phyloP scores from a whole-genome alignment of 1,140 invertebrate genomes.

The Drosophila repleta region DNA sequence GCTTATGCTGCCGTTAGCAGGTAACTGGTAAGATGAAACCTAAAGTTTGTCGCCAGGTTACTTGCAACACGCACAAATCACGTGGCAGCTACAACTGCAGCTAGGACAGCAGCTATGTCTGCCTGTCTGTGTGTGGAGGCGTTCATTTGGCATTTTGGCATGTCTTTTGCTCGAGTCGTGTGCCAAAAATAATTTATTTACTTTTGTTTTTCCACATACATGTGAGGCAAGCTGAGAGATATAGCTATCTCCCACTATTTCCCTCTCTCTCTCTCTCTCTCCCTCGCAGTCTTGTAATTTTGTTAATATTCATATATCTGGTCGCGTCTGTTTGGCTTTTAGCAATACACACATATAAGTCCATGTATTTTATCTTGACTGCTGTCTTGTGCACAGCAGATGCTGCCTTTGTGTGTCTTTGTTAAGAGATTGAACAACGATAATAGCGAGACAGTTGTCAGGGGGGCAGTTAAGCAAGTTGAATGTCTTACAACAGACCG shows the following conservation, averaged over 20 bases:
- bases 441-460: constrained; percentile 21
- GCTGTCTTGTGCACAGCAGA: constrained; percentile 33
- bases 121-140: background rate
- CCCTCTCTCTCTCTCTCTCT: background rate
- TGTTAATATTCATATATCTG: constrained; percentile 44
- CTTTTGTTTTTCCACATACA: constrained; percentile 27
- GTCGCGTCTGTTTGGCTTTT: constrained; percentile 48
- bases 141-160: constrained; percentile 19
- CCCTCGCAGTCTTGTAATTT: constrained; percentile 43
- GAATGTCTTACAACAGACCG: constrained; percentile 1
- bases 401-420: constrained; percentile 36
- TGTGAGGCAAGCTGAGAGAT: constrained; percentile 1
- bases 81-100: constrained; percentile 23
- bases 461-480: constrained; percentile 21
- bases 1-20: background rate
- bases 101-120: background rate
- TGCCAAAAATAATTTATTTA: constrained; percentile 76
- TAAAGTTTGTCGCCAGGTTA: constrained; percentile 36
- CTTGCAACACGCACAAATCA: constrained; percentile 19
- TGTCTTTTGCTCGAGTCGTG: constrained; percentile 43
- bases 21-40: constrained; percentile 25
- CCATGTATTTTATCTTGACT: constrained; percentile 11
- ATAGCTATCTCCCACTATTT: background rate
- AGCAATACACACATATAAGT: constrained; percentile 20
- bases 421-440: constrained; percentile 21